Evolutionary conservation across 2,113 vertebrate species (phyloP).

Genomic region (Sarotherodon lohbergeri): DNA sequence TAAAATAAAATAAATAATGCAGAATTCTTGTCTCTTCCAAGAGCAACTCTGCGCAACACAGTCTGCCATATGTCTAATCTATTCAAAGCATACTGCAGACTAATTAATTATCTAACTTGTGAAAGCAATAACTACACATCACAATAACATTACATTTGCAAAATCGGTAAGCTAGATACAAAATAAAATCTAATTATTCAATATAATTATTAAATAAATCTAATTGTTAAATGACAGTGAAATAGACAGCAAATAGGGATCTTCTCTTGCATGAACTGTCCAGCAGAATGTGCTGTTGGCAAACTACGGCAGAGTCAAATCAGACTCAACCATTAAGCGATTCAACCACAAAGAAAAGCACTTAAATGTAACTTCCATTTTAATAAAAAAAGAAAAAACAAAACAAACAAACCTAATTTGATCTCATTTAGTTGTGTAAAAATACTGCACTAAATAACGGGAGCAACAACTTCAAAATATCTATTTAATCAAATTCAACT

Average conservation of each 20-base stretch:
- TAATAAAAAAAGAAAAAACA: not conserved
- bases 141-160: not conserved
- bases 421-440: not conserved
- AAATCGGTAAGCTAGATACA: not conserved
- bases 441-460: not conserved
- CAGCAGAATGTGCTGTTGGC: conserved; percentile 51
- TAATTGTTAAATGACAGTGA: not conserved
- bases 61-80: not conserved
- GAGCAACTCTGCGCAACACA: not conserved
- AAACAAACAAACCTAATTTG: not conserved
- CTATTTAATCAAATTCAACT: not conserved
- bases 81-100: not conserved
- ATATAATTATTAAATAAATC: not conserved
- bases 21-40: not conserved
- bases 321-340: not conserved
- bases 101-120: not conserved
- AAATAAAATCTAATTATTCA: not conserved
- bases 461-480: not conserved
- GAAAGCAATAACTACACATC: not conserved
- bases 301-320: not conserved
- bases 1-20: not conserved
- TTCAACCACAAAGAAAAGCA: not conserved
- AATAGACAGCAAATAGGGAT: not conserved
- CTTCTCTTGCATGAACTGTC: not conserved
- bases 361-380: not conserved